Evolutionary conservation across 2,797 vertebrate species (phyloP).

Genomic region (Anguilla pacifica): DNA sequence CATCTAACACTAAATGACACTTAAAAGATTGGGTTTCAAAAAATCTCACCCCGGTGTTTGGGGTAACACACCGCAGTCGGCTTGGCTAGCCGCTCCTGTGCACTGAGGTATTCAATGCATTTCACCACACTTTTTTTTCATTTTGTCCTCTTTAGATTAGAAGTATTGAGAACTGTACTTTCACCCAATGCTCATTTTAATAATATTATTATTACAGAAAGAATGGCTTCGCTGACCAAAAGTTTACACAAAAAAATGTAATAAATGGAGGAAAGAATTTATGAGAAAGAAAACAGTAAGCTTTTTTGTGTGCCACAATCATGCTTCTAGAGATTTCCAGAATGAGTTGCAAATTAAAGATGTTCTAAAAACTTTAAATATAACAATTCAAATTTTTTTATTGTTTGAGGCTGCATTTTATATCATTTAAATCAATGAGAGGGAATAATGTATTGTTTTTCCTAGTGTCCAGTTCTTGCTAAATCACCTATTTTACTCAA

Average conservation of each 20-base stretch:
- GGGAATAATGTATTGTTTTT: background rate
- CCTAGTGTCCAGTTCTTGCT: background rate
- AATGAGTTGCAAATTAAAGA: background rate
- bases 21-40: conserved; percentile 44
- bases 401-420: background rate
- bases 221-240: background rate
- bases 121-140: conserved; percentile 48
- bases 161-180: conserved; percentile 1
- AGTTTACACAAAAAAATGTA: background rate
- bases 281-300: background rate
- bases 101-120: conserved; percentile 60
- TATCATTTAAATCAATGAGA: background rate
- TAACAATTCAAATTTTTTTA: background rate
- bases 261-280: background rate
- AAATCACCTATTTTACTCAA: background rate
- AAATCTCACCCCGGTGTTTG: conserved; percentile 43
- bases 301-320: background rate
- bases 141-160: conserved; percentile 23
- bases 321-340: background rate
- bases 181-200: background rate
- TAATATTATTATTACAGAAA: conserved; percentile 12
- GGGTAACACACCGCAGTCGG: conserved; percentile 44
- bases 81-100: conserved; percentile 50
- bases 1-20: conserved; percentile 43
- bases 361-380: background rate